phyloP scores from a whole-genome alignment of 2,888 invertebrate genomes.

The Arrhopalites spinosus region DNA sequence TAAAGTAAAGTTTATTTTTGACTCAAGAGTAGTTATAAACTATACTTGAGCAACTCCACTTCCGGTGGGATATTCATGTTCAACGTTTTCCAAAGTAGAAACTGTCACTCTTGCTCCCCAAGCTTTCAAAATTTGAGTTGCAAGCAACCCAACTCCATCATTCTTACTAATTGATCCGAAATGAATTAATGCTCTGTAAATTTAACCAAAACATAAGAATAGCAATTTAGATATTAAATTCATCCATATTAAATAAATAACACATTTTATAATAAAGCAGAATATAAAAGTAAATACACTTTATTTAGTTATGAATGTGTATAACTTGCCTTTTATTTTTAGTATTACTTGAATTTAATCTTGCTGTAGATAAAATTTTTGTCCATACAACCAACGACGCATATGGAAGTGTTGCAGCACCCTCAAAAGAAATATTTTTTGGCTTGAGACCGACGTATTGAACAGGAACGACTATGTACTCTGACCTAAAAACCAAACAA shows the following conservation, averaged over 20 bases:
- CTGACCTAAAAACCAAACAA: constrained; percentile 34
- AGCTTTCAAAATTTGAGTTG: constrained; percentile 51
- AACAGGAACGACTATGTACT: constrained; percentile 51
- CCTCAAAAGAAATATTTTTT: constrained; percentile 65
- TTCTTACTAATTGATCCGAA: constrained; percentile 54
- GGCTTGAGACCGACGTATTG: constrained; percentile 63
- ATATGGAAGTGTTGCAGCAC: constrained; percentile 67
- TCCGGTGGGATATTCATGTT: constrained; percentile 42
- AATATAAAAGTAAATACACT: neutral
- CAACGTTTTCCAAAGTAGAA: constrained; percentile 50
- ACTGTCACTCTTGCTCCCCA: constrained; percentile 55
- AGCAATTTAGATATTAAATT: neutral
- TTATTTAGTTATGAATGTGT: no score
- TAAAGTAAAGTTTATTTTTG: no score
- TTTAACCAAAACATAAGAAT: neutral
- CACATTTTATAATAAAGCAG: neutral
- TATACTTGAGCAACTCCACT: constrained; percentile 43
- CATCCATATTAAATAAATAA: neutral
- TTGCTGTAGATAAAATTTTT: constrained; percentile 44
- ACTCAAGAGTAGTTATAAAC: no score
- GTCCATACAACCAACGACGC: constrained; percentile 65
- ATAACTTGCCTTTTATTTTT: constrained; percentile 51
- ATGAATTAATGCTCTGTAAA: constrained; percentile 53
- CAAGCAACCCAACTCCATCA: constrained; percentile 54
- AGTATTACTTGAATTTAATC: constrained; percentile 44